Conservation (phyloP, 2,888 invertebrate species). For the Oligia latruncula region DNA sequence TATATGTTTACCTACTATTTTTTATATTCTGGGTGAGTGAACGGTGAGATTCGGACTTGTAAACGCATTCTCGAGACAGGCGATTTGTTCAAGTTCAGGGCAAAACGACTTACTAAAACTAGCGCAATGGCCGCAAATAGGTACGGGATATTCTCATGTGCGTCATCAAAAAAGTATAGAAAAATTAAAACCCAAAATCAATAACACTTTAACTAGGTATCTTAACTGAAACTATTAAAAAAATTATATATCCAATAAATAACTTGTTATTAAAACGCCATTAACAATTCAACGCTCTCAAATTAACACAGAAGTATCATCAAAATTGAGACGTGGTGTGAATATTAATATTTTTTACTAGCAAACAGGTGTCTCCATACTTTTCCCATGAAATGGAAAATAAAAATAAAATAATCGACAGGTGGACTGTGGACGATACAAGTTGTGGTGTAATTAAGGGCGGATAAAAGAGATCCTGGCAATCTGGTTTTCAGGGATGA, state of each 20-base stretch:
- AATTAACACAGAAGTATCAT: conserved; percentile 55
- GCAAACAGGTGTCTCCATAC: conserved; percentile 75
- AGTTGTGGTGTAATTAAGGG: conserved; percentile 80
- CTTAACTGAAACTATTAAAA: background rate
- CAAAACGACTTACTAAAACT: background rate
- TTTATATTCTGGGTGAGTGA: background rate
- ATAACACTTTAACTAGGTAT: conserved; percentile 5
- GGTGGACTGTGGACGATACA: conserved; percentile 73
- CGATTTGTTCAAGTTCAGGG: too few relatives aligned
- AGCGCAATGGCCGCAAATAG: background rate
- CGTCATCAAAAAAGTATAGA: background rate
- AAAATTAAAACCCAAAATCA: background rate
- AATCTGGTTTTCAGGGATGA: conserved; percentile 79
- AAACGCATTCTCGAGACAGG: background rate
- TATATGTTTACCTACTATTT: too few relatives aligned
- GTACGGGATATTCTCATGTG: background rate
- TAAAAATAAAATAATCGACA: conserved; percentile 76
- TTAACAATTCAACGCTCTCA: conserved; percentile 39
- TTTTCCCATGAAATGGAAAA: conserved; percentile 81
- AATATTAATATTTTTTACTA: conserved; percentile 52
- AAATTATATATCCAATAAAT: conserved; percentile 17
- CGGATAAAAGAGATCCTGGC: conserved; percentile 76
- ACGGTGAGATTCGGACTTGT: background rate
- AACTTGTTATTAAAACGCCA: conserved; percentile 35
- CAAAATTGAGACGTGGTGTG: conserved; percentile 33